Evolutionary conservation across 2,113 vertebrate species (phyloP).

Genomic region (Psilopsiagon aymara): DNA sequence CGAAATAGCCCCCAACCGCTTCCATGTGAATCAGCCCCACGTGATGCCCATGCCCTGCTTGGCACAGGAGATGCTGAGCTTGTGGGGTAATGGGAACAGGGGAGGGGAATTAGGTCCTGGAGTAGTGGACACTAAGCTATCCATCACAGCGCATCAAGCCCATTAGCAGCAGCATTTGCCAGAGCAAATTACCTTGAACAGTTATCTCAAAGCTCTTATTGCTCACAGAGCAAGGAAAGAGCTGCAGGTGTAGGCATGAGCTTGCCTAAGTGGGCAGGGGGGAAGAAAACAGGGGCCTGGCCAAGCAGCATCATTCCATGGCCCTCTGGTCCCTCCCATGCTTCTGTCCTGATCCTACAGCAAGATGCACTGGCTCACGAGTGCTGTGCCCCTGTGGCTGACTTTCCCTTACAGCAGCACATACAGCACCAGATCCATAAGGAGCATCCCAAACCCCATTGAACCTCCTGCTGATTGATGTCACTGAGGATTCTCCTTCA

Average conservation of each 20-base stretch:
- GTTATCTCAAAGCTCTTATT: background rate
- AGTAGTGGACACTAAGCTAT: background rate
- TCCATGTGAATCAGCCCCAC: background rate
- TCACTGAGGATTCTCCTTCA: background rate
- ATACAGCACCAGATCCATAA: too few species aligned
- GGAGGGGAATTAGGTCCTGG: background rate
- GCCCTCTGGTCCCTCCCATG: rapidly evolving
- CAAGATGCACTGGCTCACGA: rapidly evolving
- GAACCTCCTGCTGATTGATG: background rate
- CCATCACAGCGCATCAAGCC: background rate
- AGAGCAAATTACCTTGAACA: background rate
- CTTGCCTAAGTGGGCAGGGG: background rate
- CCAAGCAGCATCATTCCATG: background rate
- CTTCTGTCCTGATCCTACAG: background rate
- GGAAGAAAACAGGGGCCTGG: background rate
- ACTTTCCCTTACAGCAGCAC: rapidly evolving
- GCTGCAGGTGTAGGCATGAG: background rate
- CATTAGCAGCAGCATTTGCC: background rate
- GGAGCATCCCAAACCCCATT: background rate
- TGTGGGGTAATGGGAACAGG: background rate
- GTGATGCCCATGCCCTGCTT: background rate
- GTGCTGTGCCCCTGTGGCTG: background rate
- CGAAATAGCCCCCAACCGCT: background rate
- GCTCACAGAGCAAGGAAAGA: background rate
- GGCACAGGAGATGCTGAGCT: background rate